Evolutionary conservation across 2,113 vertebrate species (phyloP), one percentile per base, ranked within the genome.

Genomic region (Thalassarche chlororhynchos): DNA sequence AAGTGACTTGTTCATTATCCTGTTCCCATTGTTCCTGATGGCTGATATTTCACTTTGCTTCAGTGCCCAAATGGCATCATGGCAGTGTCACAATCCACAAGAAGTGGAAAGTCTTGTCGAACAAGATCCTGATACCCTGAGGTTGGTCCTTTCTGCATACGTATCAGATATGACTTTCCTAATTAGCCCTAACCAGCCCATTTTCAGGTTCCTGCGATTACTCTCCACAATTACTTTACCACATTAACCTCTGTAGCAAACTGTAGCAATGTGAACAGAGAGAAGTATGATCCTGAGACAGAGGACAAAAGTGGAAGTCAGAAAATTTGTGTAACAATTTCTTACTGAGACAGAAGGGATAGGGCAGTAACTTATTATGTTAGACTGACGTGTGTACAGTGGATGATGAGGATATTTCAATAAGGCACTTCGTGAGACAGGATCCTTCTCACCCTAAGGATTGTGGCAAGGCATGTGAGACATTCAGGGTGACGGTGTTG

Each of bases 211-310:
- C 12, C 34, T 46, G 28, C 0, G 0, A 44, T 82, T 44, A 64
- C 8, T 42, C 40, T 38, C 65, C 34, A 42, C 57, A 52, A 38
- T 8, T 65, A 4, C 14, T 54, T 87, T 47, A 42, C 3, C 20
- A 24, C 26, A 34, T 76, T n/a, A 68, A 77, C 3, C 8, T 32
- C 40, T 71, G 29, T 20, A 60, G 10, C 19, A 84, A 86, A 70
- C 17, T n/a, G 15, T 28, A 55, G 36, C 12, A 66, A 61, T 20
- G 16, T 1, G 2, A 65, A 90, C 12, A 69, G 17, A 68, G 19
- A 58, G 8, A 57, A 47, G 14, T 21, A n/a, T 0, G 0, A 20
- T n/a, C n/a, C 32, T 46, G 25, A 71, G 44, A 49, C 1, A 31
- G 25, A 74, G 21, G 10, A 83, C 5, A 80, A 78, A 79, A 54